Base-by-base conservation (phyloP, 2,113 vertebrate genomes). In the Misgurnus mizolepis region DNA sequence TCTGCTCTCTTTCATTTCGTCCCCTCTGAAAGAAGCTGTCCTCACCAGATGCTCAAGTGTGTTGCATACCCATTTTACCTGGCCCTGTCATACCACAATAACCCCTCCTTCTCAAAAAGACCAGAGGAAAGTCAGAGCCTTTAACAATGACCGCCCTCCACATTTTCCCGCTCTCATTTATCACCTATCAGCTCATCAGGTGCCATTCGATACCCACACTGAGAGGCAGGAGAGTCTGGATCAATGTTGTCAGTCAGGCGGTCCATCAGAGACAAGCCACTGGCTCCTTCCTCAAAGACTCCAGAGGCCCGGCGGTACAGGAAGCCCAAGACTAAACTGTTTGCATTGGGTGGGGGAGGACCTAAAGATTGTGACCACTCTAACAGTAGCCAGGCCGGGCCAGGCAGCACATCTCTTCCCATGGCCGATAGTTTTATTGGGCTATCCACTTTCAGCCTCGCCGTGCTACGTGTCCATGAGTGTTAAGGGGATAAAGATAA, bases 211-310 rank as follows among this genome's bases (percentile, higher is more conserved):
- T 84, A 85, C 78, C 82, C 81, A 80, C 62, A 69, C 81, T 77
- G 69, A 84, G 83, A 74, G 82, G 71, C 34, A 71, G 72, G 79
- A 43, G 62, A 43, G 62, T 66, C 67, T 70, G 65, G 77, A 82
- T 85, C 85, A 88, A 81, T 55, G 81, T 83, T 83, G 86, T 88
- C 79, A 83, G 74, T 86, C 86, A 85, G 64, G 64, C 72, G 69
- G 61, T 67, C 49, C 82, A 69, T 64, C 80, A 76, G 73, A 74
- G 79, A 53, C 71, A 15, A 80, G 70, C 66, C 80, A 71, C 65
- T 71, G 83, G 83, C 79, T 84, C 53, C 74, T 67, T 81, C 53
- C 82, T 61, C 60, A 72, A 55, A 72, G 69, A 67, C 70, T 47
- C 75, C 61, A 27, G 40, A 27, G 67, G 81, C 66, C 73, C 64